These are phyloP conservation scores for Mythimna lalbum DNA, from an alignment of 2,888 invertebrate genomes.

Conservation along the genomic window DNA sequence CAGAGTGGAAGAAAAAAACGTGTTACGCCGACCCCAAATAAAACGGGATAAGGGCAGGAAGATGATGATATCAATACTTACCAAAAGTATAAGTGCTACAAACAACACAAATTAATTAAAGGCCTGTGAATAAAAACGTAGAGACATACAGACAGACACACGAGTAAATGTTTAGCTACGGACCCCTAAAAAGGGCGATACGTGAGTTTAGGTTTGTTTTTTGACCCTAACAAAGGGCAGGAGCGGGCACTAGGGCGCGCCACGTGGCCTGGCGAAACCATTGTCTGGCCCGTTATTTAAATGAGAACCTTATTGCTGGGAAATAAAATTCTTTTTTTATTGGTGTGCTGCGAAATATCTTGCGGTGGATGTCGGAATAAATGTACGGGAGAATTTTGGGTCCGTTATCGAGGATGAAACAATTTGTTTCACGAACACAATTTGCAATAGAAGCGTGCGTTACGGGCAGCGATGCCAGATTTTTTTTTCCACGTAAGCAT, in stretches of 20 bases:
- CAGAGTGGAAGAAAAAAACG: no score
- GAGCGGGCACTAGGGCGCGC: slow-evolving; percentile 73
- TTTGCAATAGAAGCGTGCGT: background rate
- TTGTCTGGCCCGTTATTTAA: slow-evolving; percentile 56
- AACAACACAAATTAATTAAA: background rate
- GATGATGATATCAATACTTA: no score
- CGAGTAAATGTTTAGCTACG: background rate
- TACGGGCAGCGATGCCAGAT: no score
- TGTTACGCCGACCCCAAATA: no score
- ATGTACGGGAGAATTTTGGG: slow-evolving; percentile 36
- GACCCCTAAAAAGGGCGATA: slow-evolving; percentile 71
- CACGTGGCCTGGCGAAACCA: slow-evolving; percentile 78
- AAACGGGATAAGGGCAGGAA: no score
- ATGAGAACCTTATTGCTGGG: slow-evolving; percentile 41
- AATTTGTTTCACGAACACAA: no score
- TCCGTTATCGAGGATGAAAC: background rate
- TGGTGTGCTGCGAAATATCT: slow-evolving; percentile 15
- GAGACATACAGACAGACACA: no score
- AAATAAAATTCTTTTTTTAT: slow-evolving; percentile 30
- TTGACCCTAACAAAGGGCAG: slow-evolving; percentile 82
- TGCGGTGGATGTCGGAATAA: slow-evolving; percentile 26
- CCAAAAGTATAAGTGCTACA: no score
- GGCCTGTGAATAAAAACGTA: background rate
- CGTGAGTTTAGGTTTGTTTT: slow-evolving; percentile 86
- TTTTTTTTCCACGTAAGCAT: no score